Conservation (phyloP, 2,888 invertebrate species). For the Lochmaea crataegi region DNA sequence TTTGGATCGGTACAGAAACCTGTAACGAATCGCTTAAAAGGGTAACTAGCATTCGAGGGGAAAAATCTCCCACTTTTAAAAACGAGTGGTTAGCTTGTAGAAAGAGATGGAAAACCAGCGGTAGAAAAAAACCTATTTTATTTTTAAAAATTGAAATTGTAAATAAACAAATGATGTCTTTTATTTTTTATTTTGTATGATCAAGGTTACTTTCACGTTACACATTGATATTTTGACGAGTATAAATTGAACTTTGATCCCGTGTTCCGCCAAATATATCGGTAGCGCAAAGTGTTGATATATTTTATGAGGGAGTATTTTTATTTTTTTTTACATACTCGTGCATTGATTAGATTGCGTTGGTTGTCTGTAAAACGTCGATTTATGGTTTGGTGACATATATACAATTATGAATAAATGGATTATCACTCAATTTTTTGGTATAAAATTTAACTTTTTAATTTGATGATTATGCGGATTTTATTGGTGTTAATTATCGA, state of each 20-base stretch:
- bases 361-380: neutral
- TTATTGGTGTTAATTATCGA: no score
- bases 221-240: constrained; percentile 23
- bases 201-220: constrained; percentile 35
- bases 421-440: neutral
- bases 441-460: neutral
- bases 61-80: constrained; percentile 30
- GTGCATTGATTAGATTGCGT: no score
- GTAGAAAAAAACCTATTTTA: constrained; percentile 14
- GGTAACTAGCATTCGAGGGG: constrained; percentile 14
- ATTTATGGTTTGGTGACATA: neutral
- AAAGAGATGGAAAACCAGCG: constrained; percentile 5
- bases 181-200: constrained; percentile 23
- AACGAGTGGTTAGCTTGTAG: neutral
- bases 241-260: constrained; percentile 22
- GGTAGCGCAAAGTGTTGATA: no score
- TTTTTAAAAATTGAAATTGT: constrained; percentile 35
- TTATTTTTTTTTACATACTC: no score
- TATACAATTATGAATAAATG: neutral
- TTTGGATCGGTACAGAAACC: neutral
- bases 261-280: neutral
- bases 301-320: no score
- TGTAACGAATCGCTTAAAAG: constrained; percentile 2
- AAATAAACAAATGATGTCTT: constrained; percentile 28
- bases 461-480: neutral